phyloP scores from a whole-genome alignment of 2,797 vertebrate genomes.

The Pseudochaenichthys georgianus region DNA sequence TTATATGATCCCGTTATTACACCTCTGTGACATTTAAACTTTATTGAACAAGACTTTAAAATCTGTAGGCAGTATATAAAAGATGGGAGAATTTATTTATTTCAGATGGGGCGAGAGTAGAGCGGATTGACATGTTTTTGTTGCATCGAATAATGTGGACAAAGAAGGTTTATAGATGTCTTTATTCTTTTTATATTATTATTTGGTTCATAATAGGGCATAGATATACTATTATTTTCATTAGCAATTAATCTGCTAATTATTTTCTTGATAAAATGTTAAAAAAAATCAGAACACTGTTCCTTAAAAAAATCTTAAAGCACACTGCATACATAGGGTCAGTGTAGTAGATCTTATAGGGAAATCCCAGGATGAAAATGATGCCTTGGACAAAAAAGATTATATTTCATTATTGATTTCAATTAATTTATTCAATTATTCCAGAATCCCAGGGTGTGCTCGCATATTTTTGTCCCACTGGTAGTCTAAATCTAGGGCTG shows the following conservation, averaged over 20 bases:
- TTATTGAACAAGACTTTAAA: slow-evolving; percentile 99
- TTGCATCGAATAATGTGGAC: slow-evolving; percentile 22
- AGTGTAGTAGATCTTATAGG: no score
- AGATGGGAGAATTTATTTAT: slow-evolving; percentile 95
- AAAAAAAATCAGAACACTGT: not conserved
- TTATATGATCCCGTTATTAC: slow-evolving; percentile 98
- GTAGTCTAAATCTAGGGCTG: not conserved
- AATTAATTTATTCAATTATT: not conserved
- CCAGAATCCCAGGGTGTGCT: not conserved
- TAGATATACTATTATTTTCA: not conserved
- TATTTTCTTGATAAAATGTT: not conserved
- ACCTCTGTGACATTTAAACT: slow-evolving; percentile 99
- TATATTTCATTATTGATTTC: not conserved
- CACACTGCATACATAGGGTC: not conserved
- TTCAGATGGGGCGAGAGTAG: slow-evolving; percentile 89
- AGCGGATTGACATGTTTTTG: slow-evolving; percentile 65
- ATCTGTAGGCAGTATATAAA: slow-evolving; percentile 99
- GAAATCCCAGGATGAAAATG: not conserved
- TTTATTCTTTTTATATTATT: not conserved
- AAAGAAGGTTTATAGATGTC: not conserved
- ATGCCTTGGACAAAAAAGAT: not conserved
- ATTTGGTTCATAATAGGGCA: not conserved
- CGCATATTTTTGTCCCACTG: not conserved
- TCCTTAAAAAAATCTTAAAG: not conserved
- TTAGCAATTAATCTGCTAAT: not conserved